These are phyloP conservation scores for Astatoreochromis straeleni DNA, from an alignment of 2,113 vertebrate species.

Conservation along the genomic window DNA sequence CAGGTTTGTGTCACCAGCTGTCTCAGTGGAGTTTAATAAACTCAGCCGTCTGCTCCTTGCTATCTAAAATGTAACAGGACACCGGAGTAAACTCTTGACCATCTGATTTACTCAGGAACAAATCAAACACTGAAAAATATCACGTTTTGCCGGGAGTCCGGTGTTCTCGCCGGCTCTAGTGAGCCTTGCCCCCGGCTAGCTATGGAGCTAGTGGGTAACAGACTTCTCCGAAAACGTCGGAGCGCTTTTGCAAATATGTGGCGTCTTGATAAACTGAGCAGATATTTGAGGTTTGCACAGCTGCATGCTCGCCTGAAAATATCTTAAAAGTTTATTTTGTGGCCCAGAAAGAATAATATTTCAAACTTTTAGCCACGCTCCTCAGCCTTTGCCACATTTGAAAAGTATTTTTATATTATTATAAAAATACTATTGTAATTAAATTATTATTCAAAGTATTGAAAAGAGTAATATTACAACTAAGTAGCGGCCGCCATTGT, in stretches of 20 bases:
- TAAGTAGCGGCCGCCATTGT: neutral
- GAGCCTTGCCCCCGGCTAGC: too few relatives aligned
- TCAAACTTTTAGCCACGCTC: neutral
- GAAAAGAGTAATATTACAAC: neutral
- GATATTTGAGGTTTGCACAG: accelerated
- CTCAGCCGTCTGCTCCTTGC: neutral
- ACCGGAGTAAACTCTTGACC: accelerated
- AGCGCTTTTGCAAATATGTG: accelerated
- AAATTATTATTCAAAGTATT: neutral
- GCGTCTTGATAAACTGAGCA: neutral
- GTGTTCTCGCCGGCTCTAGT: neutral
- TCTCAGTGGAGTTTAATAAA: neutral
- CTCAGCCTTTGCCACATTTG: neutral
- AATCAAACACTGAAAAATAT: neutral
- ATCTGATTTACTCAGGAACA: neutral
- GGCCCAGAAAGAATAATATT: accelerated
- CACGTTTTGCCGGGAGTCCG: accelerated
- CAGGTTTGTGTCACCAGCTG: accelerated
- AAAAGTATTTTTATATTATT: neutral
- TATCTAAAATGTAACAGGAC: neutral
- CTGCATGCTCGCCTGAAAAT: accelerated
- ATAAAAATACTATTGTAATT: neutral
- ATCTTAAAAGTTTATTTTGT: accelerated
- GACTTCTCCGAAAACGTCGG: accelerated
- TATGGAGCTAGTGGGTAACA: accelerated